Conservation (phyloP, 2,113 vertebrate species). For the Eubucco bourcierii region DNA sequence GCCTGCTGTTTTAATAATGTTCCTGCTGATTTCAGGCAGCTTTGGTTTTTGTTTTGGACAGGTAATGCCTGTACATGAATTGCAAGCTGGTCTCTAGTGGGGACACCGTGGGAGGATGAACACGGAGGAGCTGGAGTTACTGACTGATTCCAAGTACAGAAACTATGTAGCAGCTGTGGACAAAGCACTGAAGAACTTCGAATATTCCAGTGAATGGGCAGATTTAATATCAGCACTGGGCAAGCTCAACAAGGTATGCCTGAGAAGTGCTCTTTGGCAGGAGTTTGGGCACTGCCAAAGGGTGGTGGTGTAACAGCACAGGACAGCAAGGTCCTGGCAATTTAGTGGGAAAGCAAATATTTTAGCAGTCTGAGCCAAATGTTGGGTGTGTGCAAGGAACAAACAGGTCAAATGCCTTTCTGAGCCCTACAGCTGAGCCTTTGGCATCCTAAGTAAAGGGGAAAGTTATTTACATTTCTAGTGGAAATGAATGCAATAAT, state of each 20-base stretch:
- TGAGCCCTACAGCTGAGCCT: neutral
- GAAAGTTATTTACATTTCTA: neutral
- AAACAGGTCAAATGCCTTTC: neutral
- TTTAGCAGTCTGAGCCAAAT: neutral
- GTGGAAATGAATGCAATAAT: neutral
- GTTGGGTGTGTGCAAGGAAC: neutral
- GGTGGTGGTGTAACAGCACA: neutral
- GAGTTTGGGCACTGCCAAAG: neutral
- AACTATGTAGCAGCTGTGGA: slow-evolving; percentile 98
- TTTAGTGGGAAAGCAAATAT: neutral
- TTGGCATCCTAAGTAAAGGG: neutral
- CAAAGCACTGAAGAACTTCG: slow-evolving; percentile 98
- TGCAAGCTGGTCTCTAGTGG: slow-evolving; percentile 79
- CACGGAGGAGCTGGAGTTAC: slow-evolving; percentile 95
- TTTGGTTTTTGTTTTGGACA: slow-evolving; percentile 24
- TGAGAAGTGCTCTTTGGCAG: neutral
- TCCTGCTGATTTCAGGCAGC: neutral
- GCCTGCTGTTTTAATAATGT: no score
- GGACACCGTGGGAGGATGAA: slow-evolving; percentile 93
- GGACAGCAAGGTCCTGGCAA: neutral
- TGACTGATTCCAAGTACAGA: slow-evolving; percentile 97
- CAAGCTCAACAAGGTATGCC: slow-evolving; percentile 94
- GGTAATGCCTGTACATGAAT: slow-evolving; percentile 85
- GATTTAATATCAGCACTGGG: slow-evolving; percentile 98
- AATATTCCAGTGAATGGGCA: slow-evolving; percentile 99